phyloP scores from a whole-genome alignment of 2,113 vertebrate species.

The Erythrolamprus reginae region DNA sequence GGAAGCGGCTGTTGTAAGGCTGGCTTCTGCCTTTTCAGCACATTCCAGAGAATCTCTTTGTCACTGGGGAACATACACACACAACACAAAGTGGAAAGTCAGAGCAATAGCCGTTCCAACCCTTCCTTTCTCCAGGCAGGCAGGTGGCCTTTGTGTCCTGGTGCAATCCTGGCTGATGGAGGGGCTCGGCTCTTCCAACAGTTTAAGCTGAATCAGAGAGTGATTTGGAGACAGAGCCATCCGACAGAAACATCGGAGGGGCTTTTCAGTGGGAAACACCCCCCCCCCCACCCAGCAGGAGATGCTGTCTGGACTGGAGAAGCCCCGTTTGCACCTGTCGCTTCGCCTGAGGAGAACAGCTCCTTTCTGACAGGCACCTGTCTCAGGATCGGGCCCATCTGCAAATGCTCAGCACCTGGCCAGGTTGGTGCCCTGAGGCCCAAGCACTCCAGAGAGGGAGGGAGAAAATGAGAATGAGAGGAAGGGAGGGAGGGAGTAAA shows the following conservation, averaged over 20 bases:
- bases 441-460: background rate
- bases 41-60: background rate
- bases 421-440: background rate
- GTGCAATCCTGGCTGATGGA: background rate
- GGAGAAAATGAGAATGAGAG: too few relatives aligned
- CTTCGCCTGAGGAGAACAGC: background rate
- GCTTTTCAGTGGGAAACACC: background rate
- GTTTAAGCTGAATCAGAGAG: background rate
- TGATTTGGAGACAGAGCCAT: background rate
- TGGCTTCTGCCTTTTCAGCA: background rate
- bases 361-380: background rate
- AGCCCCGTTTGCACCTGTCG: background rate
- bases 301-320: background rate
- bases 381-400: background rate
- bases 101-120: background rate
- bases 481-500: too few relatives aligned
- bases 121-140: background rate
- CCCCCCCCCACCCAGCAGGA: background rate
- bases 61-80: background rate
- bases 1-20: background rate
- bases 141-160: background rate
- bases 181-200: background rate
- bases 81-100: background rate
- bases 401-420: background rate
- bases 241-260: too few relatives aligned